Evolutionary conservation across 2,113 vertebrate genomes (phyloP), one percentile per base, ranked within the genome.

Genomic region (Chloebia gouldiae): DNA sequence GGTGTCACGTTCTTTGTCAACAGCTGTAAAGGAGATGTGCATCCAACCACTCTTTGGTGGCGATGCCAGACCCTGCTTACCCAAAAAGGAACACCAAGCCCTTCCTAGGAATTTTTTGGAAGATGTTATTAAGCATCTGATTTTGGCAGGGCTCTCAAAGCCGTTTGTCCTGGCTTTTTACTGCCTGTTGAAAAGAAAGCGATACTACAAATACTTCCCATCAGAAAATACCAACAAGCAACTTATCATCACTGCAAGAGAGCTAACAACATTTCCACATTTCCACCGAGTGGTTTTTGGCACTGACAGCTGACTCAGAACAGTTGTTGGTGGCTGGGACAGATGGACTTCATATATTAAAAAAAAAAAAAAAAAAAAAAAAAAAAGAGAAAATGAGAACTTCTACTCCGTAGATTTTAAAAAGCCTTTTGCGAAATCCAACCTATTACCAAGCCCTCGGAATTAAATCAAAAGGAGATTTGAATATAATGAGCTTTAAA

Each of bases 281-380:
- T 88, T 68, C 93, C 85, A 88, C 53, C 3, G 24, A 96, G 90
- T 47, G 82, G n/a, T 73, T 69, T 73, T 70, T 93, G 96, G 96
- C 96, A 94, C 77, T 53, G 90, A 96, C 97, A 98, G 97, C 94
- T 96, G 97, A 95, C 82, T 71, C 19, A 17, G 88, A 96, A 87
- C 97, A 95, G 86, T 59, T 93, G 95, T 81, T 85, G 89, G 77
- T 95, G 88, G 86, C 88, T 85, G 65, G 91, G 71, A 92, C 96
- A 98, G 92, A 92, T 96, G 96, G 93, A 95, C 86, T 94, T 96
- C 89, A 68, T 42, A 86, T 92, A 91, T 69, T 75, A 71, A 82
- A 61, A 65, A 78, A 79, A 51, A 28, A n/a, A 45, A n/a, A 63
- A 44, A 40, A 40, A 39, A 39, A 39, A 51, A n/a, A 53, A n/a